Evolutionary conservation across 2,113 vertebrate genomes (phyloP), one percentile per base, ranked within the genome.

Genomic region (Pandion haliaetus): DNA sequence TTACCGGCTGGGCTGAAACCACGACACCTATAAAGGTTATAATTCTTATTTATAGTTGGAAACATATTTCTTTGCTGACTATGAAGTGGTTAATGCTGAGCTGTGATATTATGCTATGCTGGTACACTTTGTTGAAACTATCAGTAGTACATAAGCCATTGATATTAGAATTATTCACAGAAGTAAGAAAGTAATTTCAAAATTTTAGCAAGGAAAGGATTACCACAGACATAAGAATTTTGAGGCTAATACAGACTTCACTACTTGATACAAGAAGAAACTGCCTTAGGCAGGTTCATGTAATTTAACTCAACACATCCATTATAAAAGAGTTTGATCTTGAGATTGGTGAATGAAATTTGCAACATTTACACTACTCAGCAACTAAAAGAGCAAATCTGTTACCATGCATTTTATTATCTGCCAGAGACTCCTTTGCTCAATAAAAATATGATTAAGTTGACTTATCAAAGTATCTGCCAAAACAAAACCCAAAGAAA

Each of bases 241-340:
- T 70, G 45, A 92, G 61, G 89, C 25, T 63, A 72, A 66, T 16
- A 54, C 10, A 59, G 54, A 59, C 34, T 82, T 92, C 65, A 36
- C 50, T 81, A 45, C 72, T 88, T 81, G 20, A 49, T 78, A 52
- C 44, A 82, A 89, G 84, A 94, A 90, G 59, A 88, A 67, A 81
- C 17, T 54, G 57, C 88, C 91, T 88, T 77, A 94, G 90, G 94
- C 79, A 93, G 57, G 72, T 85, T 76, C 49, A 90, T 88, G 76
- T 85, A 90, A 93, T 94, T 94, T 87, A 92, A 88, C 49, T 88
- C 55, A 91, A 87, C 29, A 77, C 26, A 92, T 93, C 54, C 47
- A 36, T 95, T 96, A 89, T 77, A 73, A 79, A 84, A 93, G 65
- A 79, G 49, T 88, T 94, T 94, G 82, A 93, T 95, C 42, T 93